Conservation (phyloP, 2,888 invertebrate species). For the Apomyelois bistriatella region DNA sequence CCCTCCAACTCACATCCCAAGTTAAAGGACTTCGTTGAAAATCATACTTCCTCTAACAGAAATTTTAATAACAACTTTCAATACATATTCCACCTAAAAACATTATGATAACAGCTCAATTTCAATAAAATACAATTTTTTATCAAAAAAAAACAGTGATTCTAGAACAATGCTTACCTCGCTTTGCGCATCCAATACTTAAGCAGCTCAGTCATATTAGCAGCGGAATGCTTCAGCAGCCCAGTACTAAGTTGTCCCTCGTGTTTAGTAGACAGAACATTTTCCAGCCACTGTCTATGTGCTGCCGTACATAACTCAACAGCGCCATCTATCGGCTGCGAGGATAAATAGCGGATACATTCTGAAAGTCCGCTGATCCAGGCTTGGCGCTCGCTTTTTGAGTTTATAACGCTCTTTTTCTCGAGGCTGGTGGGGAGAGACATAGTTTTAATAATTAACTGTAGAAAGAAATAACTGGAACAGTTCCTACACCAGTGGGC, state of each 20-base stretch:
- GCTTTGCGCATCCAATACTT: conserved; percentile 56
- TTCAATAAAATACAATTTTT: no score
- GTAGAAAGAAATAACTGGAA: no score
- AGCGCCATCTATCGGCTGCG: conserved; percentile 32
- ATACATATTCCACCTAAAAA: no score
- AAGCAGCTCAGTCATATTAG: conserved; percentile 41
- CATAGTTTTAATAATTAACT: not conserved
- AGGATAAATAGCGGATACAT: conserved; percentile 79
- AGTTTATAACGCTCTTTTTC: conserved; percentile 78
- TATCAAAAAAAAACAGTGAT: no score
- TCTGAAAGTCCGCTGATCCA: conserved; percentile 86
- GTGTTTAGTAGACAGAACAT: conserved; percentile 4
- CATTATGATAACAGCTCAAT: no score
- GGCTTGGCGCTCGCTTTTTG: conserved; percentile 84
- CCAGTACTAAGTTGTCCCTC: conserved; percentile 11
- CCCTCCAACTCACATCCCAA: no score
- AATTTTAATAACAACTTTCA: no score
- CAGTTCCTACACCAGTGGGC: no score
- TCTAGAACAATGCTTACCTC: no score
- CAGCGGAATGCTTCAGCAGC: conserved; percentile 41
- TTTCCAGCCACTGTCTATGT: conserved; percentile 47
- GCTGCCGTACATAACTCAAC: conserved; percentile 37
- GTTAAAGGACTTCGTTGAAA: no score
- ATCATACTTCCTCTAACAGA: no score
- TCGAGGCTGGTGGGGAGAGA: conserved; percentile 77